A percentile compares a stretch with the other conserved stretches of the same genome.
Conservation (phyloP, 2,113 vertebrate species). For the Amia ocellicauda region DNA sequence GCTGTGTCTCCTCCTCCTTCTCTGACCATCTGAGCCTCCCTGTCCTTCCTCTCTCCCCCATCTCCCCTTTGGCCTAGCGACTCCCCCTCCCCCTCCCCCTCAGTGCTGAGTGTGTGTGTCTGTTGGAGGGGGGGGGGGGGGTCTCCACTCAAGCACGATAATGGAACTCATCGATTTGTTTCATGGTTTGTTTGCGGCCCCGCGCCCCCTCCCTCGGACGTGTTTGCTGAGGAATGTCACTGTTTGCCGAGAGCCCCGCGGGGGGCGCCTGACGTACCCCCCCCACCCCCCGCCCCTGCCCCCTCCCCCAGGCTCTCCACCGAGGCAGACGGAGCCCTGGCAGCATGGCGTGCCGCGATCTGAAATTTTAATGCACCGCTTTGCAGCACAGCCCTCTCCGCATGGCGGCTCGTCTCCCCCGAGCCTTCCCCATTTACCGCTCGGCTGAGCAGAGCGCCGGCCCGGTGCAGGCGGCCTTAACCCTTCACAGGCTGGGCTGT, state of each 20-base stretch:
- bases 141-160: constrained; percentile 43
- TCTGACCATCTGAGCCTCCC: not conserved
- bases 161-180: constrained; percentile 77
- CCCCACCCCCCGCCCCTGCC: not conserved
- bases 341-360: constrained; percentile 69
- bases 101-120: constrained; percentile 17
- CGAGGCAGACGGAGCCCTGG: constrained; percentile 64
- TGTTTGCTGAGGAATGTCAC: constrained; percentile 74
- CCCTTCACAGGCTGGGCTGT: constrained; percentile 40
- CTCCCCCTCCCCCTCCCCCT: not conserved
- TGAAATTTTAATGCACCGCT: constrained; percentile 93
- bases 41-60: not conserved
- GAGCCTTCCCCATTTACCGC: constrained; percentile 77
- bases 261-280: constrained; percentile 53
- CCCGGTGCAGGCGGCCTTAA: constrained; percentile 63
- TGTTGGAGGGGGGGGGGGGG: constrained; percentile 30
- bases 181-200: constrained; percentile 71
- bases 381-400: constrained; percentile 74
- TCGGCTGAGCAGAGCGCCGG: constrained; percentile 67
- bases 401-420: constrained; percentile 62
- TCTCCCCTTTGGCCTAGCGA: not conserved
- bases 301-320: constrained; percentile 60
- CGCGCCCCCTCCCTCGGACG: constrained; percentile 64
- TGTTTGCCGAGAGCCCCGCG: constrained; percentile 69
- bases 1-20: not conserved